phyloP scores from a whole-genome alignment of 2,888 invertebrate genomes.

The Drosophila fulvimacula region DNA sequence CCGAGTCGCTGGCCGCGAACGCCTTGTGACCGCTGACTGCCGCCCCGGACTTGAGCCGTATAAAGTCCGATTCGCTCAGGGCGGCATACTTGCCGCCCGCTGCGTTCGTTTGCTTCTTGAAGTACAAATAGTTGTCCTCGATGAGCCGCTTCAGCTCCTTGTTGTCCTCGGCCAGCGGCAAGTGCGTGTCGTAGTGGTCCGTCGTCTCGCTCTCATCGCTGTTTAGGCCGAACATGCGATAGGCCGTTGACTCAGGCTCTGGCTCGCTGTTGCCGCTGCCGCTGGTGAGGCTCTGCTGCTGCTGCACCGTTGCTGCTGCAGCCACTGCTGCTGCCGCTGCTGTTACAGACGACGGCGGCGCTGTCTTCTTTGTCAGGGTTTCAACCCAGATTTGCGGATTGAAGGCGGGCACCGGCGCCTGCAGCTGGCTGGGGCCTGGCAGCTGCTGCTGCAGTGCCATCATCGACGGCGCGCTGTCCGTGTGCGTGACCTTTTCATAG shows the following conservation, averaged over 20 bases:
- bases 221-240: slow-evolving; percentile 73
- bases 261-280: slow-evolving; percentile 76
- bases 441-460: slow-evolving; percentile 82
- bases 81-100: slow-evolving; percentile 79
- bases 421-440: slow-evolving; percentile 50
- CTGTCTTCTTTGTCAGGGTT: slow-evolving; percentile 38
- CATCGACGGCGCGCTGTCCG: slow-evolving; percentile 85
- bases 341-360: background rate
- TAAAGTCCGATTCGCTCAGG: slow-evolving; percentile 84
- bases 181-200: slow-evolving; percentile 79
- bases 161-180: slow-evolving; percentile 84
- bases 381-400: slow-evolving; percentile 79
- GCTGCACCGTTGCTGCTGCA: slow-evolving; percentile 25
- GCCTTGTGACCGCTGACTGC: slow-evolving; percentile 71
- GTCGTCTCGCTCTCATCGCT: slow-evolving; percentile 81
- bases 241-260: slow-evolving; percentile 69
- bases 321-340: slow-evolving; percentile 8
- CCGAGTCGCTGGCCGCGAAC: slow-evolving; percentile 84
- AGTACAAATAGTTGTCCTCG: slow-evolving; percentile 84
- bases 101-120: slow-evolving; percentile 78
- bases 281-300: slow-evolving; percentile 66
- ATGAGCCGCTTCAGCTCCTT: slow-evolving; percentile 84
- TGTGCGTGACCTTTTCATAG: slow-evolving; percentile 85
- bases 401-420: slow-evolving; percentile 65
- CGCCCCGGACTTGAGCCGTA: slow-evolving; percentile 79